These are phyloP conservation scores for Chaenodraco wilsoni DNA, from an alignment of 2,797 vertebrate genomes.

Conservation along the genomic window DNA sequence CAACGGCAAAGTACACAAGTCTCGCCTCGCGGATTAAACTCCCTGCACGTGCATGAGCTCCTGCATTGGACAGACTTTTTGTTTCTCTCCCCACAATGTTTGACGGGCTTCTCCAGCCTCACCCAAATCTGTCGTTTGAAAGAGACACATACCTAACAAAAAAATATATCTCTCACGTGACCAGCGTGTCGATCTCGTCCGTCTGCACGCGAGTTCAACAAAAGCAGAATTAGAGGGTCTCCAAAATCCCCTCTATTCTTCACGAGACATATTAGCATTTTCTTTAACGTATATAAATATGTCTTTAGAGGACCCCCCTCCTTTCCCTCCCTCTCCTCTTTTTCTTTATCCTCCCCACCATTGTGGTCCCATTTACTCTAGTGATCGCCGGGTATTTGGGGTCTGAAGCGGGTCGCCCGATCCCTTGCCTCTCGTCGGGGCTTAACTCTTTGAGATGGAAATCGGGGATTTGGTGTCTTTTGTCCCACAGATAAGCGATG, in stretches of 20 bases:
- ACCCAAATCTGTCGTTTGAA: conserved; percentile 52
- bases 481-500: conserved; percentile 74
- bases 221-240: conserved; percentile 84
- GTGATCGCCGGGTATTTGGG: conserved; percentile 83
- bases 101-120: conserved; percentile 37
- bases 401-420: conserved; percentile 80
- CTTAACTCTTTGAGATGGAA: conserved; percentile 87
- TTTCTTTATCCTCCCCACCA: conserved; percentile 62
- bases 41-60: conserved; percentile 47
- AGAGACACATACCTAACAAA: conserved; percentile 30
- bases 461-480: conserved; percentile 81
- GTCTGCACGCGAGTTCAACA: conserved; percentile 90
- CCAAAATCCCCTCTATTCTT: conserved; percentile 76
- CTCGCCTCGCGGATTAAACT: conserved; percentile 85
- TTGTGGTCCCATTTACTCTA: conserved; percentile 87
- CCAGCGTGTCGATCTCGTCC: conserved; percentile 79
- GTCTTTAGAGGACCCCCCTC: conserved; percentile 58
- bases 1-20: conserved; percentile 89
- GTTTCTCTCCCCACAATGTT: conserved; percentile 13
- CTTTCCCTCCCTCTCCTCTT: background rate
- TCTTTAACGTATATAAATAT: conserved; percentile 80
- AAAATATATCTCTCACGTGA: conserved; percentile 74
- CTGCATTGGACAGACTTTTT: conserved; percentile 1
- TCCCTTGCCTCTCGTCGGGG: conserved; percentile 76
- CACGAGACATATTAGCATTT: conserved; percentile 85